Percentiles rank a stretch among this genome's conserved stretches.
Conservation (phyloP, 2,888 invertebrate genomes). For the Orgyia antiqua region DNA sequence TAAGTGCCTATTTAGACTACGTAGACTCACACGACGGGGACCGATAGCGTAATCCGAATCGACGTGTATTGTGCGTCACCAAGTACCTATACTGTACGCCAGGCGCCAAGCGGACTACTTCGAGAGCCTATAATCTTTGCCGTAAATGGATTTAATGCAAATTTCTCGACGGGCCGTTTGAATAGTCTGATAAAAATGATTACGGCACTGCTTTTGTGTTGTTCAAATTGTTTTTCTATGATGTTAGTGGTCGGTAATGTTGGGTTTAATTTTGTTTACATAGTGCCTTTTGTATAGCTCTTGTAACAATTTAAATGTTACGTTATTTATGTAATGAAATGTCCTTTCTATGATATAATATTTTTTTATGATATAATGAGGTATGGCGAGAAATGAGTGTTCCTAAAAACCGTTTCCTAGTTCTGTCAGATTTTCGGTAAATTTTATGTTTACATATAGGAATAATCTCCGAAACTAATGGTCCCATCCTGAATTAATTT, state of each 20-base stretch:
- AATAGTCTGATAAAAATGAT: constrained; percentile 55
- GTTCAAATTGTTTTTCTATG: constrained; percentile 47
- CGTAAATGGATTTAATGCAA: constrained; percentile 70
- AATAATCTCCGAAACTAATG: no score
- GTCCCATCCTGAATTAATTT: no score
- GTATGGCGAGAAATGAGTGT: no score
- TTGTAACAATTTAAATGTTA: no score
- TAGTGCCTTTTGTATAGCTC: no score
- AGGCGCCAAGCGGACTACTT: constrained; percentile 50
- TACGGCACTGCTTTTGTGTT: constrained; percentile 40
- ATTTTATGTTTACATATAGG: no score
- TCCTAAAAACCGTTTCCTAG: no score
- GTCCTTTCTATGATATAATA: no score
- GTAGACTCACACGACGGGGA: constrained; percentile 55
- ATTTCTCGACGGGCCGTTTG: constrained; percentile 47
- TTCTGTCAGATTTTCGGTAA: no score
- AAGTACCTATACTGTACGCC: constrained; percentile 24
- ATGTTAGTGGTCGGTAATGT: constrained; percentile 12
- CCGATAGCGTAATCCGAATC: constrained; percentile 69
- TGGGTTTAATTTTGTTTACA: no score
- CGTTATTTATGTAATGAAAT: no score
- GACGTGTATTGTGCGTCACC: constrained; percentile 61
- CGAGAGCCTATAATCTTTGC: constrained; percentile 55
- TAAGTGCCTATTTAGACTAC: constrained; percentile 69
- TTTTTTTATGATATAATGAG: no score